phyloP scores from a whole-genome alignment of 2,113 vertebrate genomes.

The Chloropsis hardwickii region DNA sequence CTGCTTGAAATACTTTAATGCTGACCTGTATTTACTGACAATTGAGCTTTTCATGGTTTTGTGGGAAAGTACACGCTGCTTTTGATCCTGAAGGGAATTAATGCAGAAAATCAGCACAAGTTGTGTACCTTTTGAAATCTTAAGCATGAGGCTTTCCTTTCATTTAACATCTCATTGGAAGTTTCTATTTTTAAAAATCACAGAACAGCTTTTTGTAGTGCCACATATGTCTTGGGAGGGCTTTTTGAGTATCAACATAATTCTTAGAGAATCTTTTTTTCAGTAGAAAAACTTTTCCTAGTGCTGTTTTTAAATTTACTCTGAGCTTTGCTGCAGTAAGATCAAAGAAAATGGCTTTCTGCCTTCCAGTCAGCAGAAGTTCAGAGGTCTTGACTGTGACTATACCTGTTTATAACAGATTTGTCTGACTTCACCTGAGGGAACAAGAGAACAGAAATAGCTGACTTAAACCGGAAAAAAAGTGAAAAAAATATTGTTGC shows the following conservation, averaged over 20 bases:
- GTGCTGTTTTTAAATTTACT: neutral
- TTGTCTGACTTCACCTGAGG: neutral
- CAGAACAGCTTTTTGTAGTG: neutral
- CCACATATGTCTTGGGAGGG: neutral
- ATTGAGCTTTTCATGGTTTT: neutral
- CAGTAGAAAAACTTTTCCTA: neutral
- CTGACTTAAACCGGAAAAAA: neutral
- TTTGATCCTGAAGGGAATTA: neutral
- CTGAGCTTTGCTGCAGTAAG: neutral
- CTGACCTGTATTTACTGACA: neutral
- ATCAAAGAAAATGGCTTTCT: neutral
- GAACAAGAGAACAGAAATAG: neutral
- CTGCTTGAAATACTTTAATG: neutral
- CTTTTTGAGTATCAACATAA: neutral
- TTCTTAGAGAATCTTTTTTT: neutral
- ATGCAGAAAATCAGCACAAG: neutral
- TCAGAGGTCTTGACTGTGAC: neutral
- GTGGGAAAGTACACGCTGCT: neutral
- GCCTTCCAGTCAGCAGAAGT: neutral
- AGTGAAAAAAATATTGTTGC: neutral
- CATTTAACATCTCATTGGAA: neutral
- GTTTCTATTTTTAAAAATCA: neutral
- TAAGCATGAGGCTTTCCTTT: neutral
- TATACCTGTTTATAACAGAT: neutral
- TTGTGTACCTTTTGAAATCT: neutral